phyloP scores from a whole-genome alignment of 1,140 invertebrate genomes.

The Aphaenogaster floridana region DNA sequence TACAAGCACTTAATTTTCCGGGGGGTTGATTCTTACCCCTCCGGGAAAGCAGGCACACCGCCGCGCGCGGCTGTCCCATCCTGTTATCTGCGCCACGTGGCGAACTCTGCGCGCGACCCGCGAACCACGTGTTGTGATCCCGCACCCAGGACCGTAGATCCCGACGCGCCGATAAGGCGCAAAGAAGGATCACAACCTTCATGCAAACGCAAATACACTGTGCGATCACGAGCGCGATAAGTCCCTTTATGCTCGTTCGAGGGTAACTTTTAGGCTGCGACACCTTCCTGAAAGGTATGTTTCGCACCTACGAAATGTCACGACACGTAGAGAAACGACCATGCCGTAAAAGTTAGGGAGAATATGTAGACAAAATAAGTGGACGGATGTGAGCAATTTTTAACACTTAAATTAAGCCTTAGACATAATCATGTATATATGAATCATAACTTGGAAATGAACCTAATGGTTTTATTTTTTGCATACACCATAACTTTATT shows the following conservation, averaged over 20 bases:
- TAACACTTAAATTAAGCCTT: slow-evolving; percentile 23
- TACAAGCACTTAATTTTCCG: slow-evolving; percentile 87
- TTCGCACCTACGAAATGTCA: slow-evolving; percentile 67
- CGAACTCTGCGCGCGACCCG: slow-evolving; percentile 74
- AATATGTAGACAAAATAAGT: not conserved
- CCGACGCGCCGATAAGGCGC: slow-evolving; percentile 72
- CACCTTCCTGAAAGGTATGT: slow-evolving; percentile 41
- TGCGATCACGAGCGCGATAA: slow-evolving; percentile 68
- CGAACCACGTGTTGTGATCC: slow-evolving; percentile 82
- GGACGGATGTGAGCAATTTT: slow-evolving; percentile 28
- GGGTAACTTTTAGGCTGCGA: slow-evolving; percentile 57
- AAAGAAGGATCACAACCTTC: slow-evolving; percentile 84
- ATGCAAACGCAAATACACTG: slow-evolving; percentile 82
- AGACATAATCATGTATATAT: not conserved
- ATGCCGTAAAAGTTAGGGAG: not conserved
- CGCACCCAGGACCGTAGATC: slow-evolving; percentile 78
- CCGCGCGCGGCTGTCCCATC: slow-evolving; percentile 77
- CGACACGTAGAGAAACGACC: slow-evolving; percentile 34
- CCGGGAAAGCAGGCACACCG: slow-evolving; percentile 68
- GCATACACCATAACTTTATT: not conserved
- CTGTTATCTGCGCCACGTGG: slow-evolving; percentile 86
- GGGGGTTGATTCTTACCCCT: slow-evolving; percentile 83
- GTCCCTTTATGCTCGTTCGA: slow-evolving; percentile 61
- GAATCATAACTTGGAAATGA: not conserved
- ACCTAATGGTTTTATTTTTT: not conserved